Conservation (phyloP, 2,888 invertebrate genomes). For the Sympetrum striolatum region DNA sequence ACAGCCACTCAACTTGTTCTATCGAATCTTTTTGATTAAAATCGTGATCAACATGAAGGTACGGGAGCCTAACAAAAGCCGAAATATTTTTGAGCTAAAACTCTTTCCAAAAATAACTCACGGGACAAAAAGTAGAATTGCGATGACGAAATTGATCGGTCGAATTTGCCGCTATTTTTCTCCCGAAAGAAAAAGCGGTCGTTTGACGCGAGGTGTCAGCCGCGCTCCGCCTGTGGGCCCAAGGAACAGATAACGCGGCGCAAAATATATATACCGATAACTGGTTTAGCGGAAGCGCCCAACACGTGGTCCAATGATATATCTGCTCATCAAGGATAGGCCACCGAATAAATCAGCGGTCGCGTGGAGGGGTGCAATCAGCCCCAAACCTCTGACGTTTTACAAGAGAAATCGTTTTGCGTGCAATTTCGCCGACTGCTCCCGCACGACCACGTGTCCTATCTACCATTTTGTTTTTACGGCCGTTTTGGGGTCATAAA, state of each 20-base stretch:
- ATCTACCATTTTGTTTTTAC: not conserved
- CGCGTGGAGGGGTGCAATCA: conserved; percentile 19
- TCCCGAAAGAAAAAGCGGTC: not conserved
- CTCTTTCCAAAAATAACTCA: no score
- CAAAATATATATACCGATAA: not conserved
- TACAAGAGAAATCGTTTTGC: conserved; percentile 35
- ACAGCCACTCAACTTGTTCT: no score
- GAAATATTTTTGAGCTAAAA: no score
- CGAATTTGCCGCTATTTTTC: not conserved
- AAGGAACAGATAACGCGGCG: conserved; percentile 13
- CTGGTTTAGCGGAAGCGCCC: not conserved
- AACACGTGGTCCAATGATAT: conserved; percentile 31
- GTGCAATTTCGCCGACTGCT: conserved; percentile 30
- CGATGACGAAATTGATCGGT: not conserved
- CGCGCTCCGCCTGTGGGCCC: not conserved
- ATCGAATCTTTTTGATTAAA: no score
- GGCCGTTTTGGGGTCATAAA: not conserved
- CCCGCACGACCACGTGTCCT: not conserved
- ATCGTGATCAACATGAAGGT: no score
- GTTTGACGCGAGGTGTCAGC: not conserved
- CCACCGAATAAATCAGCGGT: conserved; percentile 16
- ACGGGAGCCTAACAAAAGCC: no score
- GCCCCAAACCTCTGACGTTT: not conserved
- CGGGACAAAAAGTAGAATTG: not conserved
- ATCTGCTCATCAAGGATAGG: conserved; percentile 29